A percentile compares a stretch with the other conserved stretches of the same genome.
Conservation (phyloP, 1,140 invertebrate species). For the Goniozus legneri region DNA sequence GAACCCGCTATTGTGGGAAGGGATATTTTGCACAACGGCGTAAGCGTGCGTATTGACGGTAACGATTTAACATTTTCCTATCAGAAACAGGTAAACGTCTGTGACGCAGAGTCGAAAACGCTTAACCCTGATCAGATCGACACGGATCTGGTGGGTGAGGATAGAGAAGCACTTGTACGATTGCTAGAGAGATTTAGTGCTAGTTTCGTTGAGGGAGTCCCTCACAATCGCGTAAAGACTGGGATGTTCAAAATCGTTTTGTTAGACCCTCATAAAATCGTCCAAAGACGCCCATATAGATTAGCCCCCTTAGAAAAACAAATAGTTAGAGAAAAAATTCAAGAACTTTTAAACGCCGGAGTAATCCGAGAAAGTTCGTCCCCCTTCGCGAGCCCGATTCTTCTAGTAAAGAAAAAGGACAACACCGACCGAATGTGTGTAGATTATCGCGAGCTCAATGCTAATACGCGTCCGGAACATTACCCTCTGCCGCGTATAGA, state of each 20-base stretch:
- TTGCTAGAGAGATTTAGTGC: background rate
- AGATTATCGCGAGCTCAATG: conserved; percentile 37
- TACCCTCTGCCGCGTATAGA: conserved; percentile 43
- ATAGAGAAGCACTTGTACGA: background rate
- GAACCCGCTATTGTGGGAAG: background rate
- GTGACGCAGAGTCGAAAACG: background rate
- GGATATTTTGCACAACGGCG: background rate
- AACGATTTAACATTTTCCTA: background rate
- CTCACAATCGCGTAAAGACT: conserved; percentile 5
- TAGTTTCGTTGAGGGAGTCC: conserved; percentile 1
- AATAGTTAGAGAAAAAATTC: conserved; percentile 9
- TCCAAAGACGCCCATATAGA: conserved; percentile 15
- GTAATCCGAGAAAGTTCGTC: conserved; percentile 25
- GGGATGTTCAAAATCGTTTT: conserved; percentile 11
- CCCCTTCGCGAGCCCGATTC: conserved; percentile 35
- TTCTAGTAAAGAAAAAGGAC: conserved; percentile 48
- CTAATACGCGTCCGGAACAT: conserved; percentile 36
- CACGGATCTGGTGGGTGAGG: conserved; percentile 1
- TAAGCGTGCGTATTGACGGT: background rate
- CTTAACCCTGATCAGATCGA: background rate
- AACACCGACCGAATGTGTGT: conserved; percentile 40
- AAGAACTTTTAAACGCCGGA: background rate
- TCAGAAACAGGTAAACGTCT: background rate
- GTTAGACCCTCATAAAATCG: conserved; percentile 7
- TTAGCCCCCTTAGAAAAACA: conserved; percentile 10